Conservation (phyloP, 1,140 invertebrate species). For the Steinernema feltiae region DNA sequence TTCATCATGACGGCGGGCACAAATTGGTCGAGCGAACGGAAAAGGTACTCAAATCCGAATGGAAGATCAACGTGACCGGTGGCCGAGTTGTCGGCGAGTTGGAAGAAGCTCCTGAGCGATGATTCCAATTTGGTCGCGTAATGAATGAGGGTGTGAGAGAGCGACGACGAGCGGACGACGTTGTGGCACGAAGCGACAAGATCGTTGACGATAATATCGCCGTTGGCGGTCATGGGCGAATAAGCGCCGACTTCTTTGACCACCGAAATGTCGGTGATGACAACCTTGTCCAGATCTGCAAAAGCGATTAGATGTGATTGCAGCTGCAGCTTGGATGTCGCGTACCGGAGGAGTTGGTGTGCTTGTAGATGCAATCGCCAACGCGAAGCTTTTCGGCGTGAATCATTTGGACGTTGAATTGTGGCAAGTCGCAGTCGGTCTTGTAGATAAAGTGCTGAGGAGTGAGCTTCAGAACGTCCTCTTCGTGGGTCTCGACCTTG, state of each 20-base stretch:
- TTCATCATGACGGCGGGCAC: conserved; percentile 10
- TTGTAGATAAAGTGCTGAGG: conserved; percentile 46
- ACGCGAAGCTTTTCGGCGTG: conserved; percentile 37
- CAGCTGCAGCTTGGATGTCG: not conserved
- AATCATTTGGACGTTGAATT: conserved; percentile 24
- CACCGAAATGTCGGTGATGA: not conserved
- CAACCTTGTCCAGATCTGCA: not conserved
- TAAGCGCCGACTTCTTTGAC: conserved; percentile 39
- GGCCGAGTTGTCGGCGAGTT: not conserved
- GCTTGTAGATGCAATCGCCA: conserved; percentile 38
- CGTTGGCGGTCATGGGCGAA: conserved; percentile 45
- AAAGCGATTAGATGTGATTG: not conserved
- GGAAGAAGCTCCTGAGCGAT: not conserved
- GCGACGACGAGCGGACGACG: conserved; percentile 27
- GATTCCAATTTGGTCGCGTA: not conserved
- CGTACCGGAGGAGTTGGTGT: conserved; percentile 3
- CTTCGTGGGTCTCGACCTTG: conserved; percentile 32
- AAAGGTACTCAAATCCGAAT: not conserved
- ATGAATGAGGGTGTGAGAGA: not conserved
- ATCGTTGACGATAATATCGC: conserved; percentile 43
- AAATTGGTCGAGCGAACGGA: not conserved
- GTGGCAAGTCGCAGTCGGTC: conserved; percentile 23
- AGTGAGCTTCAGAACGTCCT: conserved; percentile 32
- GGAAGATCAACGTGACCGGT: not conserved
- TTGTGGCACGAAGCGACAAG: conserved; percentile 47